Percentiles rank a stretch among this genome's conserved stretches.
Evolutionary conservation across 2,113 vertebrate species (phyloP).

Genomic region (Nesogale talazaci): DNA sequence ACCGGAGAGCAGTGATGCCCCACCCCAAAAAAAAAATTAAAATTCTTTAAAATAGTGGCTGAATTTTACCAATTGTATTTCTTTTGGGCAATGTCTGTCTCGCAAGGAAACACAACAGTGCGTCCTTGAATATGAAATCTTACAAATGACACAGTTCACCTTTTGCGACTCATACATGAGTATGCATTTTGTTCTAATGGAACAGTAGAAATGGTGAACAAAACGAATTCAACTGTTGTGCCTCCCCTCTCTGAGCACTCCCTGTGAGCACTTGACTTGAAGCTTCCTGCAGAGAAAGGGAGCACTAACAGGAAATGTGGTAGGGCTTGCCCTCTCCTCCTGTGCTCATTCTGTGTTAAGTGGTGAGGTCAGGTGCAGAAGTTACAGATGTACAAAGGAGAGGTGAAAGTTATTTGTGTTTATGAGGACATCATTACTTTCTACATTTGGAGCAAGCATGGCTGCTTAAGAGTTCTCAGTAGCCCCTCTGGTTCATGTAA

Average conservation of each 20-base stretch:
- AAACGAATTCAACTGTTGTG: constrained; percentile 17
- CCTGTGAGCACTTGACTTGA: not conserved
- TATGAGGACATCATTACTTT: not conserved
- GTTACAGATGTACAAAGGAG: not conserved
- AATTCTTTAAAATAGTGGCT: constrained; percentile 10
- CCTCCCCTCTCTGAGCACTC: constrained; percentile 13
- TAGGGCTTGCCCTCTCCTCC: not conserved
- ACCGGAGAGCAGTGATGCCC: too few species aligned
- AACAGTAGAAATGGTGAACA: constrained; percentile 23
- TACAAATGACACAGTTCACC: constrained; percentile 1
- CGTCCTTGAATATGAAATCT: constrained; percentile 29
- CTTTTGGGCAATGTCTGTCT: constrained; percentile 24
- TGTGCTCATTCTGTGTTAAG: constrained; percentile 37
- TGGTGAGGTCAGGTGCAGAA: not conserved
- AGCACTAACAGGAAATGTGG: not conserved
- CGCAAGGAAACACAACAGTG: constrained; percentile 41
- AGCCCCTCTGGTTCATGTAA: not conserved
- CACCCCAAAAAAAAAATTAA: too few species aligned
- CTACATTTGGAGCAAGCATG: constrained; percentile 1
- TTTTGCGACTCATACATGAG: not conserved
- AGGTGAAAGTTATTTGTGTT: constrained; percentile 21
- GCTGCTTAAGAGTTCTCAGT: not conserved
- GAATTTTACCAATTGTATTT: constrained; percentile 19
- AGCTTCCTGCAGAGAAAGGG: constrained; percentile 33
- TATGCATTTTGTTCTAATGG: constrained; percentile 32